Conservation (phyloP, 2,888 invertebrate genomes). For the Ichneumoninae sp. region DNA sequence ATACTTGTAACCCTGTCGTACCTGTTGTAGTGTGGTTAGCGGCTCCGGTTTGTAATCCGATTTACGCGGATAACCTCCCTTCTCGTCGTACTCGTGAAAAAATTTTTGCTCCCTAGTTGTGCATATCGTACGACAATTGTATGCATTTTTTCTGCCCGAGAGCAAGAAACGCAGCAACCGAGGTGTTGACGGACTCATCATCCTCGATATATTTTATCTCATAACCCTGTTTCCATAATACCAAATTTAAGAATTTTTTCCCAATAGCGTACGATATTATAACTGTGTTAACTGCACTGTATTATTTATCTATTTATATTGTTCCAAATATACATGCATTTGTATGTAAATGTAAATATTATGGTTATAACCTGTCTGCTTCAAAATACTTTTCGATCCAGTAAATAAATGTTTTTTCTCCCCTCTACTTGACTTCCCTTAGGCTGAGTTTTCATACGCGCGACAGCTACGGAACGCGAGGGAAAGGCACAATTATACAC, state of each 20-base stretch:
- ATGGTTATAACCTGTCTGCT: neutral
- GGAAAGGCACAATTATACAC: too few species aligned
- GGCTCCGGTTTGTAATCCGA: conserved; percentile 63
- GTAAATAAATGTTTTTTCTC: neutral
- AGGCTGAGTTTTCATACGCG: too few species aligned
- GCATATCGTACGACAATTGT: conserved; percentile 70
- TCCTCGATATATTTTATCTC: conserved; percentile 19
- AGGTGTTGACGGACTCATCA: conserved; percentile 27
- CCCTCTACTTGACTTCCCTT: too few species aligned
- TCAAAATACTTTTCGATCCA: neutral
- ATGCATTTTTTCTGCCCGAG: conserved; percentile 6
- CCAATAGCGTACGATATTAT: neutral
- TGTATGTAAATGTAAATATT: neutral
- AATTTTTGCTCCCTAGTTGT: conserved; percentile 75
- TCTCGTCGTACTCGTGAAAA: conserved; percentile 87
- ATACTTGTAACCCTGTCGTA: conserved; percentile 88
- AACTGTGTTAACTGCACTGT: neutral
- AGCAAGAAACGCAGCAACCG: conserved; percentile 38
- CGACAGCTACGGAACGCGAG: too few species aligned
- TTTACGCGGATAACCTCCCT: conserved; percentile 86
- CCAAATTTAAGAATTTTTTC: neutral
- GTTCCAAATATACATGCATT: neutral
- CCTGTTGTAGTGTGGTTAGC: conserved; percentile 84
- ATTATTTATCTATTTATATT: neutral
- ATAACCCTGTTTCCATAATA: neutral